phyloP scores from a whole-genome alignment of 2,888 invertebrate genomes.

The Ferdinandea cuprea region DNA sequence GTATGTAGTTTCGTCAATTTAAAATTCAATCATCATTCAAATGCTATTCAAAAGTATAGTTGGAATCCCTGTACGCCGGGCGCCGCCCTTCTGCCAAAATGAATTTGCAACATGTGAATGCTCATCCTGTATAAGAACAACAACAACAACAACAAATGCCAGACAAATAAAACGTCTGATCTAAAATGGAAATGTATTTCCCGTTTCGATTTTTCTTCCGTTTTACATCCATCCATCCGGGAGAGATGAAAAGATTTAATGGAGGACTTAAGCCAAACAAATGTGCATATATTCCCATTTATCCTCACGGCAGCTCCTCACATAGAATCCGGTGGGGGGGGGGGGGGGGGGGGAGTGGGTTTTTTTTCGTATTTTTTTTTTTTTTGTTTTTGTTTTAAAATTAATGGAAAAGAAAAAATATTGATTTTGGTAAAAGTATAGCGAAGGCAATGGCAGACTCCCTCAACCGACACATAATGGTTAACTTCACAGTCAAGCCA shows the following conservation, averaged over 20 bases:
- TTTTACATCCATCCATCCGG: slow-evolving; percentile 20
- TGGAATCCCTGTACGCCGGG: neutral
- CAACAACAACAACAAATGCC: slow-evolving; percentile 55
- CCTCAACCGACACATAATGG: slow-evolving; percentile 53
- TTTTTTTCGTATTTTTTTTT: slow-evolving; percentile 24
- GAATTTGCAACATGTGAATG: slow-evolving; percentile 67
- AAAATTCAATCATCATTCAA: slow-evolving; percentile 66
- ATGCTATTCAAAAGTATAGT: slow-evolving; percentile 28
- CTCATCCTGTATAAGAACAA: slow-evolving; percentile 55
- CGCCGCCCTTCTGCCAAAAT: slow-evolving; percentile 27
- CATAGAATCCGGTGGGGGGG: neutral
- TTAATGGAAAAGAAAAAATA: slow-evolving; percentile 71
- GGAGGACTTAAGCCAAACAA: slow-evolving; percentile 71
- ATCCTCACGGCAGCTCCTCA: slow-evolving; percentile 29
- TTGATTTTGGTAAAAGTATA: slow-evolving; percentile 26
- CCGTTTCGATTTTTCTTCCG: slow-evolving; percentile 41
- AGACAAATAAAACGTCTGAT: slow-evolving; percentile 57
- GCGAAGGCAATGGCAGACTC: slow-evolving; percentile 16
- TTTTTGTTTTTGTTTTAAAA: slow-evolving; percentile 56
- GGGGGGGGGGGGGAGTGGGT: too few relatives aligned
- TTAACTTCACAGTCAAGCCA: slow-evolving; percentile 35
- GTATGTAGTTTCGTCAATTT: slow-evolving; percentile 49
- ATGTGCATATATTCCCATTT: slow-evolving; percentile 69
- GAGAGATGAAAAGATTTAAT: slow-evolving; percentile 65
- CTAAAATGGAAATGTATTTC: slow-evolving; percentile 72